phyloP scores from a whole-genome alignment of 1,140 invertebrate species.

The Amyelois transitella region DNA sequence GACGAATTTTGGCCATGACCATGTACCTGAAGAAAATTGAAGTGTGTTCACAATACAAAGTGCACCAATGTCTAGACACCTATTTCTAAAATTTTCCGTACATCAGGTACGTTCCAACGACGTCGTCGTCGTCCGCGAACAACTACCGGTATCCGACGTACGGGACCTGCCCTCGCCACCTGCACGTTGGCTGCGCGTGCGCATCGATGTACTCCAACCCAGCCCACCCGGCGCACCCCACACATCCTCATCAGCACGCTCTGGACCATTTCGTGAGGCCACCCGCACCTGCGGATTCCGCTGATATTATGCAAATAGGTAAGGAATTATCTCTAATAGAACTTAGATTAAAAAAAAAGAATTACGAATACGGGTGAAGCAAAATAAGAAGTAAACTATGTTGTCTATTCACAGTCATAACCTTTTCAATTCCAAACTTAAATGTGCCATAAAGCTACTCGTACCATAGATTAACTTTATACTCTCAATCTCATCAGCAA shows the following conservation, averaged over 20 bases:
- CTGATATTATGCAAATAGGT: constrained; percentile 69
- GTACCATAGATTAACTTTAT: too few relatives aligned
- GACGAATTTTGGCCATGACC: too few relatives aligned
- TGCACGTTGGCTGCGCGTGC: constrained; percentile 54
- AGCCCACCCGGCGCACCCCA: constrained; percentile 52
- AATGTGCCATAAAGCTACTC: too few relatives aligned
- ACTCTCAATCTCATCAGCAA: too few relatives aligned
- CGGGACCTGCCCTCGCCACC: constrained; percentile 48
- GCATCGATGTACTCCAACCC: constrained; percentile 48
- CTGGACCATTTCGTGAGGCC: constrained; percentile 60
- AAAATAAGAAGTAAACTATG: too few relatives aligned
- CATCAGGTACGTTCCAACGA: constrained; percentile 63
- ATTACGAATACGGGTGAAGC: too few relatives aligned
- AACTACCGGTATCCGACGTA: constrained; percentile 48
- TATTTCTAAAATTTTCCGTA: background rate
- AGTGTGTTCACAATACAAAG: background rate
- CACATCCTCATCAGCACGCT: constrained; percentile 46
- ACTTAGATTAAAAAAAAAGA: too few relatives aligned
- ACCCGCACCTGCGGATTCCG: constrained; percentile 56
- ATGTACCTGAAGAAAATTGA: too few relatives aligned
- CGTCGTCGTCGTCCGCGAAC: constrained; percentile 51
- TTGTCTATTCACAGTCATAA: too few relatives aligned
- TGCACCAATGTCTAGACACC: background rate
- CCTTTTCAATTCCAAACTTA: too few relatives aligned
- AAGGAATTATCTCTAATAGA: constrained; percentile 10